phyloP scores from a whole-genome alignment of 1,140 invertebrate genomes.

The Bradysia coprophila region DNA sequence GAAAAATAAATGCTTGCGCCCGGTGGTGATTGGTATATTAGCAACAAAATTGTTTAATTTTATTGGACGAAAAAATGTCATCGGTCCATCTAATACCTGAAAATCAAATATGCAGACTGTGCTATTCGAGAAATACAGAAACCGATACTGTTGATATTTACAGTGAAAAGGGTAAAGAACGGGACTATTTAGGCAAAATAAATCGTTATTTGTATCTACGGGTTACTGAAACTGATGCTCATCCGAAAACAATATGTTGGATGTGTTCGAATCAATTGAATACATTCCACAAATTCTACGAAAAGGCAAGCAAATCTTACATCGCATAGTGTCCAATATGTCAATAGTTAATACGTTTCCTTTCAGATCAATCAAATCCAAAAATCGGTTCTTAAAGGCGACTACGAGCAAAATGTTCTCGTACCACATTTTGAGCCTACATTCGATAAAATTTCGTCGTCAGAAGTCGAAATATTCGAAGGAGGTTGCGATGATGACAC shows the following conservation, averaged over 20 bases:
- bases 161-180: neutral
- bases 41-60: no score
- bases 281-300: neutral
- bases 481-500: neutral
- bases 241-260: neutral
- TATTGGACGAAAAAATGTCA: no score
- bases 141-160: neutral
- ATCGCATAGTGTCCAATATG: no score
- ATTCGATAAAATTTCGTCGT: no score
- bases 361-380: conserved; percentile 1
- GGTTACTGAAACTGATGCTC: neutral
- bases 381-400: neutral
- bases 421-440: neutral
- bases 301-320: neutral
- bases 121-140: neutral
- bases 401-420: neutral
- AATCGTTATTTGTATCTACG: neutral
- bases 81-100: no score
- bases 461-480: neutral
- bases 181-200: neutral
- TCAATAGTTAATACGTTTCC: neutral
- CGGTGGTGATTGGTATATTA: no score
- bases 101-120: neutral
- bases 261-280: neutral
- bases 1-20: no score